Conservation (phyloP, 1,140 invertebrate genomes). For the Cecropterus lyciades region DNA sequence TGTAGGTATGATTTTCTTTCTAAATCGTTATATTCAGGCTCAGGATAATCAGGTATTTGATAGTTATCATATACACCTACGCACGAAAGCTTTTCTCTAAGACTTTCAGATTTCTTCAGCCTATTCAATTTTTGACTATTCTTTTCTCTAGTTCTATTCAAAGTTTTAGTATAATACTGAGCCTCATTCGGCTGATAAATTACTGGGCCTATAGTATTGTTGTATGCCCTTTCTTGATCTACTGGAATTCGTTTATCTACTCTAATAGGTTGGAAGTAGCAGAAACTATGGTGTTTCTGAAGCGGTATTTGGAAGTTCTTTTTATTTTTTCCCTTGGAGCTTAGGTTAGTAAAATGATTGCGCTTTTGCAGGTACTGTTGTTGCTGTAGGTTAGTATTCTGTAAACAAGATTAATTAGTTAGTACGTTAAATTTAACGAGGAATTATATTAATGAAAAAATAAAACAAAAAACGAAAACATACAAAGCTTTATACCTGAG, state of each 20-base stretch:
- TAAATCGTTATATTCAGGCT: constrained; percentile 79
- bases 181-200: constrained; percentile 73
- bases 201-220: constrained; percentile 80
- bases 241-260: constrained; percentile 75
- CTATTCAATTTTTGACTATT: constrained; percentile 73
- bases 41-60: constrained; percentile 77
- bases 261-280: constrained; percentile 87
- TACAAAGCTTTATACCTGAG: constrained; percentile 77
- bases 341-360: constrained; percentile 77
- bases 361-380: constrained; percentile 83
- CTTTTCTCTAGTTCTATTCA: constrained; percentile 78
- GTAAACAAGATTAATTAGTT: constrained; percentile 72
- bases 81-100: constrained; percentile 80
- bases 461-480: constrained; percentile 59
- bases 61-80: constrained; percentile 79
- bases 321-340: constrained; percentile 81
- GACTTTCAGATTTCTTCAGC: constrained; percentile 80
- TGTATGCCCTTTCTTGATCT: constrained; percentile 72
- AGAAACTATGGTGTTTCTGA: constrained; percentile 88
- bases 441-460: constrained; percentile 43
- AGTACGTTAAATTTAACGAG: constrained; percentile 49
- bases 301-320: constrained; percentile 86
- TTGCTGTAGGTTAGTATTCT: constrained; percentile 84
- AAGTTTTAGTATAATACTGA: constrained; percentile 80
- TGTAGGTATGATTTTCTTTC: constrained; percentile 82